phyloP scores from a whole-genome alignment of 1,140 invertebrate species.

The Drosophila miranda region DNA sequence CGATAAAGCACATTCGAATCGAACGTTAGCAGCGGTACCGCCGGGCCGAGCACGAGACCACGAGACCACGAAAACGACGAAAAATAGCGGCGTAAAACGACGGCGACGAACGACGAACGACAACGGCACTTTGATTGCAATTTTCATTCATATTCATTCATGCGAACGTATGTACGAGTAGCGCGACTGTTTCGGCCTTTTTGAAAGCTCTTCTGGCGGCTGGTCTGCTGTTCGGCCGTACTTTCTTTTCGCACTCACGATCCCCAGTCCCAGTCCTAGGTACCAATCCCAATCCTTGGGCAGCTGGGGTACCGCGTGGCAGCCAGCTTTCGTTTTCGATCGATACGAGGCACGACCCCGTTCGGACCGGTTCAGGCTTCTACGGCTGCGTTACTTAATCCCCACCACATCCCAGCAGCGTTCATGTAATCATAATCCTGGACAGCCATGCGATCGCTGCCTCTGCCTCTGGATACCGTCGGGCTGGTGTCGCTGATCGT shows the following conservation, averaged over 20 bases:
- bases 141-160: constrained; percentile 71
- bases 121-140: constrained; percentile 48
- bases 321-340: constrained; percentile 59
- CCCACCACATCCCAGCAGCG: constrained; percentile 14
- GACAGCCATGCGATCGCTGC: constrained; percentile 54
- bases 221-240: constrained; percentile 24
- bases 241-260: constrained; percentile 39
- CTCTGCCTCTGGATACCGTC: constrained; percentile 42
- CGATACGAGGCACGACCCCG: constrained; percentile 20
- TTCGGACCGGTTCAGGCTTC: constrained; percentile 58
- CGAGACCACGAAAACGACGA: constrained; percentile 13
- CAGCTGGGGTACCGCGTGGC: constrained; percentile 14
- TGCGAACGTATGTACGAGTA: constrained; percentile 26
- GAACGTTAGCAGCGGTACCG: constrained; percentile 65
- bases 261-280: no score
- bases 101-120: constrained; percentile 1
- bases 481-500: constrained; percentile 24
- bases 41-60: constrained; percentile 6
- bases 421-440: constrained; percentile 71
- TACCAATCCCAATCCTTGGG: constrained; percentile 47
- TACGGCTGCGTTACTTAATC: constrained; percentile 62
- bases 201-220: constrained; percentile 34
- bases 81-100: neutral
- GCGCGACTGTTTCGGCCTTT: constrained; percentile 34
- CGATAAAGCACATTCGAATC: constrained; percentile 77